Base-by-base conservation (phyloP, 2,888 invertebrate species). In the Cataglyphis albicans region DNA sequence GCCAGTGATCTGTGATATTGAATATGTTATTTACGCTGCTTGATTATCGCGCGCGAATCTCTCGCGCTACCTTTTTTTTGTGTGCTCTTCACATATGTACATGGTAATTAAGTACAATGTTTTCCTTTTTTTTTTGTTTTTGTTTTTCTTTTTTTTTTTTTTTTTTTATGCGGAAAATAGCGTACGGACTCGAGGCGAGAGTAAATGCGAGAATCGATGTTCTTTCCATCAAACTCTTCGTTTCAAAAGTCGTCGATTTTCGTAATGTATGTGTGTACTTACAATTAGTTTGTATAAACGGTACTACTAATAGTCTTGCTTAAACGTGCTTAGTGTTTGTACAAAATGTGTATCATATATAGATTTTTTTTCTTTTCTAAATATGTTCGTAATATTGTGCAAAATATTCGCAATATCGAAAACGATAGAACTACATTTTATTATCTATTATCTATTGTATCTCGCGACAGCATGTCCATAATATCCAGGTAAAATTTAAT, bases 21-120 rank as follows among this genome's bases (percentile, higher is more conserved):
- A 73, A 84, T 41, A 65, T 72, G 82, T 89, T 89, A 81, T 87
- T 88, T 88, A 87, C 81, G 82, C 41, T 29, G 35, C 48, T 59
- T 1, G 1, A 12, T 10, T 4, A 9, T 55, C 55, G 21, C 44
- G 29, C 5, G 32, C 18, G 15, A 29, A 35, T 21, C 32, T 32
- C 32, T 32, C 32, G 0, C 4, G 35, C 21, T 3, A 55, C n/a
- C 21, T 7, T 52, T 10, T 10, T 55, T 21, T 21, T 21, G 1
- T 25, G 4, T n/a, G 0, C 21, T 21, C 7, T 10, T 55, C 10
- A 9, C n/a, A n/a, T 52, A 52, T n/a, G 21, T 21, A 21, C 10
- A 6, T 12, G n/a, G 6, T 59, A 57, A 25, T 48, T 15, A 57
- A 57, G 25, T 57, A 21, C 48, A 6, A 18, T 48, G 10, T 25